Evolutionary conservation across 2,113 vertebrate genomes (phyloP), one percentile per base, ranked within the genome.

Genomic region (Semnopithecus entellus): DNA sequence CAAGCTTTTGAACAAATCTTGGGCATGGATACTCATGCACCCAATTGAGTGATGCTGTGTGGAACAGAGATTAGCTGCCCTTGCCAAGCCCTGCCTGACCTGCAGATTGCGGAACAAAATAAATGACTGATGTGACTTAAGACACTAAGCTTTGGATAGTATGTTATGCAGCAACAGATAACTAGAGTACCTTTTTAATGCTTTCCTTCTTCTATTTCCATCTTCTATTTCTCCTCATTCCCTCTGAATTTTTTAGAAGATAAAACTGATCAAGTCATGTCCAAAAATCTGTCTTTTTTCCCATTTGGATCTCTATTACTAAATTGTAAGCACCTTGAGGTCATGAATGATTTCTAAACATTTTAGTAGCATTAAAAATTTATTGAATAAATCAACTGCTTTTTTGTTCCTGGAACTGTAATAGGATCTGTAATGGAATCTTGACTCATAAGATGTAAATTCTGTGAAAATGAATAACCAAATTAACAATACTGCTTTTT

Each of bases 401-500:
- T 27, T 75, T 90, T 91, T 95, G 2, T 93, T 94, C 43, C 25
- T 93, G 9, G 20, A 40, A 92, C 20, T 92, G 90, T 57, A 64
- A 16, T 38, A 84, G 25, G 59, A 75, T 93, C 23, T 59, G 50
- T 32, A 81, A 57, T 88, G 43, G 18, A 94, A 57, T 40, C 59
- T 50, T 88, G 20, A 78, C 57, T 95, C 12, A 72, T 68, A 91
- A 76, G 0, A 68, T 76, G 52, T 30, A 83, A 90, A 92, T 88
- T 85, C 59, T 73, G 14, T 85, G 90, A 72, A 85, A 94, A 2
- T 93, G 50, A 87, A 57, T 61, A 86, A 52, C 25, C 30, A 81
- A 90, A 93, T 84, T 95, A 88, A 81, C n/a, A 91, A 61, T 79
- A 68, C 35, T 72, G 11, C 38, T 55, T 2, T 88, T 59, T 93